Conservation (phyloP, 2,888 invertebrate genomes). For the Peribatodes rhomboidaria region DNA sequence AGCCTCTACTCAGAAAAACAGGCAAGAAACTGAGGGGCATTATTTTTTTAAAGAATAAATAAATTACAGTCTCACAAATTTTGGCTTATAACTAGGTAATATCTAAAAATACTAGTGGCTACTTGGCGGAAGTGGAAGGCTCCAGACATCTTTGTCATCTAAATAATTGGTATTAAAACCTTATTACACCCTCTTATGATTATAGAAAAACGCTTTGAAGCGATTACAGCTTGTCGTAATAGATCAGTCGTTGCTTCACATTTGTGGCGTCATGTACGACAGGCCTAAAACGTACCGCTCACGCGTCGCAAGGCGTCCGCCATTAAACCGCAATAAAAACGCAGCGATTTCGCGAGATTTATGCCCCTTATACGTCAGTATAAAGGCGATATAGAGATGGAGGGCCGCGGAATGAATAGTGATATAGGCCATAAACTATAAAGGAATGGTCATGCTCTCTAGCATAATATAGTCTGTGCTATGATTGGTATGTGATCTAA, state of each 20-base stretch:
- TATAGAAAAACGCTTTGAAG: too few species aligned
- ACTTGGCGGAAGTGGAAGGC: too few species aligned
- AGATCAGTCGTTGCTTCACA: background rate
- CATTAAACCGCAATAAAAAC: constrained; percentile 33
- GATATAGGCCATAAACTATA: constrained; percentile 26
- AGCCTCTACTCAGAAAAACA: too few species aligned
- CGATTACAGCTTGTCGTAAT: too few species aligned
- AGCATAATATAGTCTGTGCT: constrained; percentile 3
- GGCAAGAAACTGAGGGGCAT: too few species aligned
- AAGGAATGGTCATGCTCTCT: constrained; percentile 10
- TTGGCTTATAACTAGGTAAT: too few species aligned
- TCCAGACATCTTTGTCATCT: too few species aligned
- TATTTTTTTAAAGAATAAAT: too few species aligned
- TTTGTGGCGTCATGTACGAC: background rate
- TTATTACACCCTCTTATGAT: too few species aligned
- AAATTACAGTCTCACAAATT: too few species aligned
- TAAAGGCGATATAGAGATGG: constrained; percentile 35
- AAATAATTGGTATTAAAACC: too few species aligned
- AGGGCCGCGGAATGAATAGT: constrained; percentile 30
- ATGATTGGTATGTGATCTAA: constrained; percentile 16
- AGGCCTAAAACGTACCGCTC: constrained; percentile 5
- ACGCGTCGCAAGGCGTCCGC: constrained; percentile 22
- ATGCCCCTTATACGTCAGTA: constrained; percentile 40
- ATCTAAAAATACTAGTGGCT: too few species aligned
- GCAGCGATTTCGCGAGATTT: constrained; percentile 38